These are phyloP conservation scores for Talpa occidentalis DNA, from an alignment of 2,113 vertebrate genomes.

Conservation along the genomic window DNA sequence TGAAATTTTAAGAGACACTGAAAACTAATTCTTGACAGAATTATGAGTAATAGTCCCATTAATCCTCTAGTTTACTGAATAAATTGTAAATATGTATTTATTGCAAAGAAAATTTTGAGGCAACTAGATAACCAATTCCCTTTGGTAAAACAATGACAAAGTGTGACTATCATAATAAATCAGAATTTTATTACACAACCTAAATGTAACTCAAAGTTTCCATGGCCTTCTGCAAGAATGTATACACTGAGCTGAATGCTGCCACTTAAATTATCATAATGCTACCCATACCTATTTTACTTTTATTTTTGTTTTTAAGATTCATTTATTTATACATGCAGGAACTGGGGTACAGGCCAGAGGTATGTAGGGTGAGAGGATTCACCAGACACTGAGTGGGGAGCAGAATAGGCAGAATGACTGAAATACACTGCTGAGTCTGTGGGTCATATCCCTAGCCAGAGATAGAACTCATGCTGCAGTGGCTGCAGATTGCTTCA, in stretches of 20 bases:
- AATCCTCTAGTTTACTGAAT: background rate
- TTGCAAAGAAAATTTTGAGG: background rate
- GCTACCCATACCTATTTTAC: background rate
- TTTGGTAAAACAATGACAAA: conserved; percentile 23
- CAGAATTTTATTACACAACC: background rate
- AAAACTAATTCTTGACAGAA: conserved; percentile 36
- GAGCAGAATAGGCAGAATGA: too few relatives aligned
- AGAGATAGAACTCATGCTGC: too few relatives aligned
- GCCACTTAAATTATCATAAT: background rate
- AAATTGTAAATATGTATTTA: conserved; percentile 24
- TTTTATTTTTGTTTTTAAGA: too few relatives aligned
- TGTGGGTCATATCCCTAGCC: too few relatives aligned
- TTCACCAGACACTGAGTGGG: too few relatives aligned
- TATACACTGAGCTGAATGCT: background rate
- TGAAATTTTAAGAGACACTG: background rate
- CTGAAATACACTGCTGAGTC: too few relatives aligned
- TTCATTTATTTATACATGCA: too few relatives aligned
- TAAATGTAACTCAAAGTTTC: conserved; percentile 41
- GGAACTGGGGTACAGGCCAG: too few relatives aligned
- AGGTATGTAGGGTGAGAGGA: too few relatives aligned
- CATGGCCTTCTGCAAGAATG: background rate
- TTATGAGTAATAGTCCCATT: background rate
- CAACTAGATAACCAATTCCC: background rate
- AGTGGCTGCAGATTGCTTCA: too few relatives aligned
- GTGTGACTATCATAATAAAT: background rate